Percentiles rank a stretch among this genome's conserved stretches.
These are phyloP conservation scores for Lordiphosa fenestrarum DNA, from an alignment of 2,888 invertebrate genomes.

Conservation along the genomic window DNA sequence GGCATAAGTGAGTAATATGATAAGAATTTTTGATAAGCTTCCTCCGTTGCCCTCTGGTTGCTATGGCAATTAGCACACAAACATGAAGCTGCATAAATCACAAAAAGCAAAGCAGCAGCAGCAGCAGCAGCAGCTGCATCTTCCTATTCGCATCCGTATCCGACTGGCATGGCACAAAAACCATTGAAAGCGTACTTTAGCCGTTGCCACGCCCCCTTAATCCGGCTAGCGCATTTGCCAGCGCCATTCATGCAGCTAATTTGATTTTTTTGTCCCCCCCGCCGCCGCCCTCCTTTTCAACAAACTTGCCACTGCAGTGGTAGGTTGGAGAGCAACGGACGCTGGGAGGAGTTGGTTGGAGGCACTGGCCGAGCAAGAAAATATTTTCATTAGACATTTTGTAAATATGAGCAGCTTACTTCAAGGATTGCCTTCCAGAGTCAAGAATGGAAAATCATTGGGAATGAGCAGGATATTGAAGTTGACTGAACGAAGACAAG, in stretches of 20 bases:
- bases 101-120: conserved; percentile 23
- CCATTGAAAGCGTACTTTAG: conserved; percentile 32
- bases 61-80: conserved; percentile 61
- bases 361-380: conserved; percentile 35
- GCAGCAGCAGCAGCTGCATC: conserved; percentile 19
- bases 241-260: conserved; percentile 68
- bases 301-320: not conserved
- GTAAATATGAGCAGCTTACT: conserved; percentile 68
- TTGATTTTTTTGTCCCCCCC: conserved; percentile 51
- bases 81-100: conserved; percentile 58
- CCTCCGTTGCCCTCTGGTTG: not conserved
- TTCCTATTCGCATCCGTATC: conserved; percentile 7
- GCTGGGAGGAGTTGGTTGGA: not conserved
- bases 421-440: conserved; percentile 25
- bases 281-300: not conserved
- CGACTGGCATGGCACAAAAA: conserved; percentile 14
- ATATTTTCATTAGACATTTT: conserved; percentile 73
- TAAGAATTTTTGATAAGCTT: conserved; percentile 49
- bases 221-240: conserved; percentile 61
- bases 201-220: conserved; percentile 47
- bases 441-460: too few species aligned
- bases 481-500: not conserved
- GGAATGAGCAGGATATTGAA: not conserved
- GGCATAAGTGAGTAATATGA: conserved; percentile 54
- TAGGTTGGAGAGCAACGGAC: not conserved